Conservation (phyloP, 2,797 vertebrate species). For the Muscicapa comitata region DNA sequence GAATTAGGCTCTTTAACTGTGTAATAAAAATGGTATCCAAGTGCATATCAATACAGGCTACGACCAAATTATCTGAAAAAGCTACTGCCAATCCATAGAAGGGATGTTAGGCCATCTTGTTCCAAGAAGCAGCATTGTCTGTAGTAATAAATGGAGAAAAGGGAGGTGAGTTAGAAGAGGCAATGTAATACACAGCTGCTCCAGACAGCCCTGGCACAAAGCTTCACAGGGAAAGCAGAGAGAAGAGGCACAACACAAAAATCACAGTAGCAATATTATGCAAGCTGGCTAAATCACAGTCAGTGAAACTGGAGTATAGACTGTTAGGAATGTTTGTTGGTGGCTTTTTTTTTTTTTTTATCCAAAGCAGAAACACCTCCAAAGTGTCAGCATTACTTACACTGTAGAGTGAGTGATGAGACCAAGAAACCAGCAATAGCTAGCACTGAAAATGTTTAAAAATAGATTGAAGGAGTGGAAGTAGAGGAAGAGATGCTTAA, state of each 20-base stretch:
- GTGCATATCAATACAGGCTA: background rate
- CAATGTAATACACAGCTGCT: fast-evolving
- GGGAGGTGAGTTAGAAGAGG: background rate
- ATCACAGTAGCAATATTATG: background rate
- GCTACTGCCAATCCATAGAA: background rate
- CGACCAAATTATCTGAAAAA: background rate
- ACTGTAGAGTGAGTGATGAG: constrained; percentile 1
- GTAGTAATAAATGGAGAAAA: background rate
- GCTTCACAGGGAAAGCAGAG: background rate
- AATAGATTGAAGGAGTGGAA: background rate
- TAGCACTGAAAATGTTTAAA: constrained; percentile 25
- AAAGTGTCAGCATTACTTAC: background rate
- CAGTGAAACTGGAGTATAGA: background rate
- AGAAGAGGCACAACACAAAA: background rate
- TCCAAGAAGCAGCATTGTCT: background rate
- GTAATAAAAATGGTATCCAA: background rate
- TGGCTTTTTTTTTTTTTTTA: background rate
- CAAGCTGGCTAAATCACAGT: background rate
- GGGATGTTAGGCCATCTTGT: background rate
- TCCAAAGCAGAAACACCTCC: constrained; percentile 25
- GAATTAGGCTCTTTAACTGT: background rate
- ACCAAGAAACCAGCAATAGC: constrained; percentile 13
- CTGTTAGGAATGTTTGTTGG: background rate
- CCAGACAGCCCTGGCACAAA: background rate
- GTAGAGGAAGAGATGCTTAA: background rate